Percentiles rank a stretch among this genome's conserved stretches.
These are phyloP conservation scores for Rhadinocentrus ornatus DNA, from an alignment of 2,797 vertebrate species.

Conservation along the genomic window DNA sequence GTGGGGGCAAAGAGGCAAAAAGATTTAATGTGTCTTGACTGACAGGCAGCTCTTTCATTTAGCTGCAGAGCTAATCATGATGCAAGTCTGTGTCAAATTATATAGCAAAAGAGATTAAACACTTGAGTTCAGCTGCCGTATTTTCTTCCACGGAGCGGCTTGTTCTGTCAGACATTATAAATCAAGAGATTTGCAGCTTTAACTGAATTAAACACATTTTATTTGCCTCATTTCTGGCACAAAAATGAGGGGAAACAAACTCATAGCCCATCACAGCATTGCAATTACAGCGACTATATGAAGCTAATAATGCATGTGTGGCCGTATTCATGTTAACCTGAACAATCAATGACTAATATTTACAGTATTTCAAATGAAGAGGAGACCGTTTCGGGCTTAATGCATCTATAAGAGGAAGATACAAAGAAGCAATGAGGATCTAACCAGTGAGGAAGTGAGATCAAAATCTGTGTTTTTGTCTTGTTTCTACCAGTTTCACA, in stretches of 20 bases:
- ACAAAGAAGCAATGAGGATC: constrained; percentile 15
- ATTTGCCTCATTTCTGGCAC: not conserved
- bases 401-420: constrained; percentile 43
- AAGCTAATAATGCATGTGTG: not conserved
- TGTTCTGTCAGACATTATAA: constrained; percentile 13
- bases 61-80: constrained; percentile 36
- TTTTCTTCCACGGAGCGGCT: not conserved
- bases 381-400: not conserved
- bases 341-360: not conserved
- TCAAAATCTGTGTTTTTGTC: constrained; percentile 32
- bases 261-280: not conserved
- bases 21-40: constrained; percentile 35
- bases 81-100: constrained; percentile 41
- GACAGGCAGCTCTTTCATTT: constrained; percentile 33
- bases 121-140: constrained; percentile 4
- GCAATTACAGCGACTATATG: not conserved
- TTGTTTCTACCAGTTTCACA: not conserved
- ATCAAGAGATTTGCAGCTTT: constrained; percentile 33
- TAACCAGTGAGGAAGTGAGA: constrained; percentile 59
- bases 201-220: constrained; percentile 41
- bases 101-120: constrained; percentile 37
- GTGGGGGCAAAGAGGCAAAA: not conserved
- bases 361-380: not conserved
- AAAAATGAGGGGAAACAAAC: constrained; percentile 11
- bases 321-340: not conserved